Conservation (phyloP, 2,113 vertebrate species). For the Eleginops maclovinus region DNA sequence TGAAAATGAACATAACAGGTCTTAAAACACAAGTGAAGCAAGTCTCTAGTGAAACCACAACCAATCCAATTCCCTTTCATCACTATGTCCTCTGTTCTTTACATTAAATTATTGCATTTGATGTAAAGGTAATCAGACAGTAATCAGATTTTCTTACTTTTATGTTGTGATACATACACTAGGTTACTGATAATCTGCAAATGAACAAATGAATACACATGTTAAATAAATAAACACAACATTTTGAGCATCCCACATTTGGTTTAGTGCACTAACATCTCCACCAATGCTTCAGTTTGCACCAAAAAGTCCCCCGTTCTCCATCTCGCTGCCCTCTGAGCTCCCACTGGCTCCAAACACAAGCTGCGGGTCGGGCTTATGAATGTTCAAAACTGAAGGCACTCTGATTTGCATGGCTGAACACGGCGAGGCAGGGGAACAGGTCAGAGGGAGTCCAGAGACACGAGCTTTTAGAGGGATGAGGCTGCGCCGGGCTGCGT, state of each 20-base stretch:
- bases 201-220: too few species aligned
- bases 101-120: too few species aligned
- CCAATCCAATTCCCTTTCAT: too few species aligned
- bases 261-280: neutral
- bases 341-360: slow-evolving; percentile 42
- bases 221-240: neutral
- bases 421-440: slow-evolving; percentile 61
- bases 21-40: too few species aligned
- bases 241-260: neutral
- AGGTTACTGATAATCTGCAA: too few species aligned
- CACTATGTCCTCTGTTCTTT: too few species aligned
- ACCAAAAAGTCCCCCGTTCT: slow-evolving; percentile 23
- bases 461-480: slow-evolving; percentile 69
- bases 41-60: too few species aligned
- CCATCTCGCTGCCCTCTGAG: slow-evolving; percentile 18
- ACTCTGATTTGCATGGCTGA: slow-evolving; percentile 75
- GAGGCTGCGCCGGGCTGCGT: slow-evolving; percentile 47
- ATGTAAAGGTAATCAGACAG: too few species aligned
- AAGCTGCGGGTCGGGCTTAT: slow-evolving; percentile 53
- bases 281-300: slow-evolving; percentile 4
- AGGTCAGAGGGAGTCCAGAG: slow-evolving; percentile 65
- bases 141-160: too few species aligned
- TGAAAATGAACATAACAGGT: too few species aligned
- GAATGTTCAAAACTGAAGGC: slow-evolving; percentile 70
- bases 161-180: too few species aligned